Percentiles rank a stretch among this genome's conserved stretches.
These are phyloP conservation scores for Lasioglossum villosulum DNA, from an alignment of 2,888 invertebrate species.

Conservation along the genomic window DNA sequence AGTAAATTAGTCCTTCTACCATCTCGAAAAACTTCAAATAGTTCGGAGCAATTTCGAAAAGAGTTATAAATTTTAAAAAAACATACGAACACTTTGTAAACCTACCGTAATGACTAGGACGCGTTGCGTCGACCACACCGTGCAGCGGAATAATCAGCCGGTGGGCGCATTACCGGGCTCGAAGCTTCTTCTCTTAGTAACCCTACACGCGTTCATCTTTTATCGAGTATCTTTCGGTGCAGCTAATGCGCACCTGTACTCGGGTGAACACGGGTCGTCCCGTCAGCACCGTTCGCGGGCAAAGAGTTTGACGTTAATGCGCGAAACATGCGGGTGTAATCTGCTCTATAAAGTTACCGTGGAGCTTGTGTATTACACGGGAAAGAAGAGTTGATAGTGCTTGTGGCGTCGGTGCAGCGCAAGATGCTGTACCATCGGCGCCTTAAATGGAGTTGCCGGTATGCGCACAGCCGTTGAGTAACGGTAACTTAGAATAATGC, in stretches of 20 bases:
- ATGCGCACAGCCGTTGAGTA: not conserved
- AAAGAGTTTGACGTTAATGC: conserved; percentile 13
- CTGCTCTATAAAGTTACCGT: conserved; percentile 1
- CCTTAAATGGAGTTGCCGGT: conserved; percentile 12
- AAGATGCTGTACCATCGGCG: not conserved
- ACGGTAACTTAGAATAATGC: conserved; percentile 10
- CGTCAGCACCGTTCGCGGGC: not conserved
- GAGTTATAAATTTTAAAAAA: too few species aligned
- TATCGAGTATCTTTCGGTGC: not conserved
- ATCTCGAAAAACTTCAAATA: too few species aligned
- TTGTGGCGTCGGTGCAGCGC: not conserved
- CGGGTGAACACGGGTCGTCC: not conserved
- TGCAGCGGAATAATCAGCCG: conserved; percentile 21
- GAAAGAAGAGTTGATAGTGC: conserved; percentile 12
- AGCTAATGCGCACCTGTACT: not conserved
- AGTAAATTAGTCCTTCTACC: too few species aligned
- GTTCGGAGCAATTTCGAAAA: too few species aligned
- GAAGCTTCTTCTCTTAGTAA: not conserved
- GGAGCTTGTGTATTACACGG: conserved; percentile 10
- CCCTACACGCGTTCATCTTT: not conserved
- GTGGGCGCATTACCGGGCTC: not conserved
- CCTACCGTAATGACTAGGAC: not conserved
- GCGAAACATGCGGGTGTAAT: conserved; percentile 5
- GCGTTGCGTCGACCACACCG: too few species aligned
- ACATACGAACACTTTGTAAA: too few species aligned